Evolutionary conservation across 2,797 vertebrate species (phyloP), one percentile per base, ranked within the genome.

Genomic region (Neoniphon sammara): DNA sequence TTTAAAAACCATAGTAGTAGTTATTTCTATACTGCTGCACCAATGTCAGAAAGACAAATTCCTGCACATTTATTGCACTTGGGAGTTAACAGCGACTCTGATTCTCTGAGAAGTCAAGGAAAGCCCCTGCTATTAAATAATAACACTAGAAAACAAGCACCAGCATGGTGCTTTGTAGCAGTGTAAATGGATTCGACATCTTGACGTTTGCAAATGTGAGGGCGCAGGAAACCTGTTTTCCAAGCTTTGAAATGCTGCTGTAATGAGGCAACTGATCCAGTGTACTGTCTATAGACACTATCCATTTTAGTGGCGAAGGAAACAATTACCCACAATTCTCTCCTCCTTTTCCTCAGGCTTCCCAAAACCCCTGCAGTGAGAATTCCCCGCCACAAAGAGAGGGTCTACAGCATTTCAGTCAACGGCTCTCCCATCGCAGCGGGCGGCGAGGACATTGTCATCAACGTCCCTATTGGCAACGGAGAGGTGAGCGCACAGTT

Each of bases 371-470:
- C 94, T 0, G 91, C 85, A 7, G 66, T 94, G 74, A 89, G 94
- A 77, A 69, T 90, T 59, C 90, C 93, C 10, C 91, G 89, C 62
- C 94, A 95, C 92, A 88, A 93, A 75, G 94, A 95, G 87, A 91
- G 92, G 67, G 91, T 95, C 47, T 95, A 93, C 62, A 95, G 94
- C 88, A 94, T 95, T 65, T 94, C 94, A 0, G 93, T 94, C 71
- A 95, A 95, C 2, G 94, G 94, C 42, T 95, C 94, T 10, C 94
- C 94, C 49, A 92, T 95, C 5, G 66, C 85, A 0, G 89, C 82
- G 5, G 87, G 82, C 55, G 83, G 52, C 0, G 67, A 92, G 4
- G 94, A 94, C 58, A 82, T 95, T 0, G 72, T 94, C 79, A 92
- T 95, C 73, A 94, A 92, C 20, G 88, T 95, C 9, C 94, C 94